Percentiles rank a stretch among this genome's conserved stretches.
Evolutionary conservation across 1,140 invertebrate species (phyloP).

Genomic region (Drosophila bocki): DNA sequence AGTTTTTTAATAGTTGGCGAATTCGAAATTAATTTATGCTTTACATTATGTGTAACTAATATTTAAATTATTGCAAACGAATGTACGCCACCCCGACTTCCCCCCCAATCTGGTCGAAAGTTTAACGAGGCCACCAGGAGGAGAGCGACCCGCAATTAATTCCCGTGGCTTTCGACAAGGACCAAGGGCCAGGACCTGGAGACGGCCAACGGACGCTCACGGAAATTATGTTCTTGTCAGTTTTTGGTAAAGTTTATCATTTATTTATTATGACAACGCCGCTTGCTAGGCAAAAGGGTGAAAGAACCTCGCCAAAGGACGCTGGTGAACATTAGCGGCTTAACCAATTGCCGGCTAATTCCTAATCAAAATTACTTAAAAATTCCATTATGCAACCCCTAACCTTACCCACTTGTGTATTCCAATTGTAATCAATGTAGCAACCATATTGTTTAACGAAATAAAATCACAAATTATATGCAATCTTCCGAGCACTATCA

Average conservation of each 20-base stretch:
- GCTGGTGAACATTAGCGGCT: conserved; percentile 49
- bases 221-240: conserved; percentile 72
- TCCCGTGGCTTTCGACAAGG: conserved; percentile 55
- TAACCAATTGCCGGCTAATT: conserved; percentile 67
- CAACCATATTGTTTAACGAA: conserved; percentile 32
- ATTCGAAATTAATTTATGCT: conserved; percentile 83
- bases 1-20: conserved; percentile 79
- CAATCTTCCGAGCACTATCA: neutral
- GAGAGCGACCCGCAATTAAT: conserved; percentile 68
- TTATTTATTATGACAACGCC: conserved; percentile 64
- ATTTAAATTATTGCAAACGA: conserved; percentile 77
- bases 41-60: conserved; percentile 83
- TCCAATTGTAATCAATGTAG: conserved; percentile 54
- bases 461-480: conserved; percentile 24
- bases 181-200: neutral
- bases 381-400: conserved; percentile 63
- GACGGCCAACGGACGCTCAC: conserved; percentile 10
- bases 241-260: conserved; percentile 65
- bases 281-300: conserved; percentile 32
- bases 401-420: conserved; percentile 29
- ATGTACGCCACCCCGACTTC: conserved; percentile 20
- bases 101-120: conserved; percentile 37
- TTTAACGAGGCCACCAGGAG: conserved; percentile 54
- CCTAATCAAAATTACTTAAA: conserved; percentile 60
- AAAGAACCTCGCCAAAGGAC: conserved; percentile 11